Conservation (phyloP, 2,797 vertebrate genomes). For the Scarus forsteni region DNA sequence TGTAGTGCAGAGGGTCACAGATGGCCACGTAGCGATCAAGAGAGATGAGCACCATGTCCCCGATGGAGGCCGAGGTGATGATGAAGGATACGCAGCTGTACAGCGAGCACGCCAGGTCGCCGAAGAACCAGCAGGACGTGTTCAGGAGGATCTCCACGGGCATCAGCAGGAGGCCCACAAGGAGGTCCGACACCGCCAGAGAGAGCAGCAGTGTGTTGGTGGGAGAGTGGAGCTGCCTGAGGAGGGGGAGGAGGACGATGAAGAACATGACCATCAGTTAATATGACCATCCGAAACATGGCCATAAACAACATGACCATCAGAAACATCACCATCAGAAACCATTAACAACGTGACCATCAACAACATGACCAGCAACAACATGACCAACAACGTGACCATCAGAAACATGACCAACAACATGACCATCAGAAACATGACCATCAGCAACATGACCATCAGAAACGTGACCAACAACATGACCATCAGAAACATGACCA, state of each 20-base stretch:
- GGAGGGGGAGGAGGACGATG: background rate
- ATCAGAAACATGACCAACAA: background rate
- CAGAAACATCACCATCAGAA: background rate
- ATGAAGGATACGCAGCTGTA: conserved; percentile 11
- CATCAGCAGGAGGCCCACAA: conserved; percentile 27
- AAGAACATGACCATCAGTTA: background rate
- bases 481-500: no score
- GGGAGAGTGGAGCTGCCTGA: conserved; percentile 46
- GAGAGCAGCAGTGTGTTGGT: conserved; percentile 56
- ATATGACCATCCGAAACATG: no score
- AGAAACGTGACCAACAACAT: no score
- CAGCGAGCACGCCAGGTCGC: conserved; percentile 29
- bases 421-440: no score
- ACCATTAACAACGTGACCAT: no score
- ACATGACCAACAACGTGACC: no score
- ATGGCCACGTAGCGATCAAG: conserved; percentile 50
- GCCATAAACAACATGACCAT: no score
- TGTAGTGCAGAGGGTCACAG: conserved; percentile 36
- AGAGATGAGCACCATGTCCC: conserved; percentile 55
- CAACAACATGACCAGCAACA: no score
- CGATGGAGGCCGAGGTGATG: conserved; percentile 32
- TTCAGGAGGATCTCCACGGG: background rate
- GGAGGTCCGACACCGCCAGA: conserved; percentile 42
- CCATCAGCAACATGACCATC: no score
- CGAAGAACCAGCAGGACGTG: conserved; percentile 35